Conservation (phyloP, 1,140 invertebrate species). For the Drosophila orena region DNA sequence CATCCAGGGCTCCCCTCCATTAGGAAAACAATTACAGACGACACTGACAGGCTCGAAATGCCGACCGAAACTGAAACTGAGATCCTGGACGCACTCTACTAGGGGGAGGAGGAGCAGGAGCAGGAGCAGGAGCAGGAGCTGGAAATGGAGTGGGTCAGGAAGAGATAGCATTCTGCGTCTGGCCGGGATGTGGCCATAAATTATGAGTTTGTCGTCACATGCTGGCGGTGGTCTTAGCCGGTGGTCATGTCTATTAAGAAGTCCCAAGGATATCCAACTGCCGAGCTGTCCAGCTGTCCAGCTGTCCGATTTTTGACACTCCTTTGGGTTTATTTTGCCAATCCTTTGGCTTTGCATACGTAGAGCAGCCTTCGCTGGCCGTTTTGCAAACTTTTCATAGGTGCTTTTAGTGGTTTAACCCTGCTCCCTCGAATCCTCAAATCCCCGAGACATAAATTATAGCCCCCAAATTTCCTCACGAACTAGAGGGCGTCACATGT, state of each 20-base stretch:
- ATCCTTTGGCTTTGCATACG: slow-evolving; percentile 30
- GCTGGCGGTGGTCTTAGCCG: slow-evolving; percentile 55
- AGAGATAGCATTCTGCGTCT: slow-evolving; percentile 67
- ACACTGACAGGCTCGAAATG: slow-evolving; percentile 57
- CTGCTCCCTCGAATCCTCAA: neutral
- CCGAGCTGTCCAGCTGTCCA: slow-evolving; percentile 20
- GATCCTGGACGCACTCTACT: slow-evolving; percentile 27
- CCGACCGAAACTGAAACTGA: slow-evolving; percentile 20
- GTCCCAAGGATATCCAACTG: slow-evolving; percentile 40
- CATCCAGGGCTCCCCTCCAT: slow-evolving; percentile 32
- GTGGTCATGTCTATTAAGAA: slow-evolving; percentile 69
- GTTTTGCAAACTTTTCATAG: slow-evolving; percentile 23
- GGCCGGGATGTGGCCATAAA: slow-evolving; percentile 66
- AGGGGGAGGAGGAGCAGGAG: neutral
- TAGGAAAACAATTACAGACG: slow-evolving; percentile 77
- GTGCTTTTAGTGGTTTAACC: neutral
- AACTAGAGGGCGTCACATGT: slow-evolving; percentile 72
- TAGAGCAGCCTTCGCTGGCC: slow-evolving; percentile 1
- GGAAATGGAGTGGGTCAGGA: neutral
- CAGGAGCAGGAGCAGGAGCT: neutral
- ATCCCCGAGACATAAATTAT: slow-evolving; percentile 40
- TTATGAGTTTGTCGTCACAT: slow-evolving; percentile 74
- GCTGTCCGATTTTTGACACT: slow-evolving; percentile 61
- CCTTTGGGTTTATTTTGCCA: slow-evolving; percentile 52
- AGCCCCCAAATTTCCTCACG: slow-evolving; percentile 46